Conservation (phyloP, 2,797 vertebrate genomes). For the Darevskia nairensis region DNA sequence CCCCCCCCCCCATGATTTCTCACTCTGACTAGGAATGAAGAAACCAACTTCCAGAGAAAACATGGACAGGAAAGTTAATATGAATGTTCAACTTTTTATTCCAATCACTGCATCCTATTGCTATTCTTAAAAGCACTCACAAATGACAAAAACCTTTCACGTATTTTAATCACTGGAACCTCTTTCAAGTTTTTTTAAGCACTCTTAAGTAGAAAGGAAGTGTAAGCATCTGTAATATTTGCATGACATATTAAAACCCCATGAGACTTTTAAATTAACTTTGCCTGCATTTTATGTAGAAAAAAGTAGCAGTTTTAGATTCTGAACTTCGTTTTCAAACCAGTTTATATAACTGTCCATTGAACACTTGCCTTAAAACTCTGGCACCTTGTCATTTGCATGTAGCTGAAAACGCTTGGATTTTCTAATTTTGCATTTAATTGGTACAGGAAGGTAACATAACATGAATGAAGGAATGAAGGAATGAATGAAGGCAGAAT, state of each 20-base stretch:
- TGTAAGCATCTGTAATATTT: background rate
- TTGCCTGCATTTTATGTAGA: background rate
- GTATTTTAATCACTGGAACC: background rate
- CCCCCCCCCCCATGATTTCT: background rate
- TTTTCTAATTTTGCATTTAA: background rate
- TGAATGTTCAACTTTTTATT: background rate
- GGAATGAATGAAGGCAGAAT: background rate
- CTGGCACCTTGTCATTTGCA: constrained; percentile 8
- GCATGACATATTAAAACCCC: background rate
- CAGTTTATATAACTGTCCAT: background rate
- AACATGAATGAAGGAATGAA: background rate
- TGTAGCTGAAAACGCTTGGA: background rate
- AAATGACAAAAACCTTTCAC: background rate
- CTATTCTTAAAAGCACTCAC: background rate
- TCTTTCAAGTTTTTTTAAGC: background rate
- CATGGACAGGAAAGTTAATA: background rate
- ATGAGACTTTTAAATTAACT: background rate
- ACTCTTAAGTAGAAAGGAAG: background rate
- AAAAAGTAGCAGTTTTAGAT: background rate
- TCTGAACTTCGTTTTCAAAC: background rate
- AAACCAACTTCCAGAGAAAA: background rate
- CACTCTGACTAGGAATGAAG: background rate
- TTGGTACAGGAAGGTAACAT: background rate
- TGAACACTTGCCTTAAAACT: constrained; percentile 17
- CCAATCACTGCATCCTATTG: background rate